Base-by-base conservation (phyloP, 2,888 invertebrate genomes). In the Byasa hedistus region DNA sequence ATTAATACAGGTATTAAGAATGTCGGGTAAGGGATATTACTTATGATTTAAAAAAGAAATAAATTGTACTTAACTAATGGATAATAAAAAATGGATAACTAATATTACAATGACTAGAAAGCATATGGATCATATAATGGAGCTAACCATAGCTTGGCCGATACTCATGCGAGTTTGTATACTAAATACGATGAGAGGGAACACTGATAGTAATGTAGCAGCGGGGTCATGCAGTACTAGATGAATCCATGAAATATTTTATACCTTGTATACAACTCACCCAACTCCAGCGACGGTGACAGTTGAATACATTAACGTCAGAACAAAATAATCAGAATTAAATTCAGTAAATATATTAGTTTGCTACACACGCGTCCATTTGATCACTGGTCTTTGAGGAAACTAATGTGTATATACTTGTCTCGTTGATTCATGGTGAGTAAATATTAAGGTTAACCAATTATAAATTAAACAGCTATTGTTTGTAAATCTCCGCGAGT, bases 401-500 rank as follows among this genome's bases (percentile, higher is more conserved):
- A 78, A 85, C 82, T 82, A 76, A 73, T 75, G 76, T 73, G 75
- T 71, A 76, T 39, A 48, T 79, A 75, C 77, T 79, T 72, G 72
- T 64, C 58, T n/a, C 64, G 72, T 73, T 78, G 79, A 76, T 80
- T 77, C 78, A 76, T 67, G 73, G 79, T 79, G 79, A 79, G 79
- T 79, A 76, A 78, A 76, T 79, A 77, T 67, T 60, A 77, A 77
- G 79, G 76, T 79, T 80, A 82, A 84, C 80, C 79, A 77, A 81
- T 80, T 81, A 81, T 72, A 79, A 76, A 72, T 75, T 77, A 73
- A 76, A 24, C 70, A 64, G 74, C 72, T 73, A 75, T 76, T 76
- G 73, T 77, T 68, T 68, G 70, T 62, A 51, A 22, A 5, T 22
- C 24, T 17, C 58, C 65, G 69, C 8, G 44, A 74, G 72, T 52